Base-by-base conservation (phyloP, 2,113 vertebrate species). In the Saccopteryx bilineata region DNA sequence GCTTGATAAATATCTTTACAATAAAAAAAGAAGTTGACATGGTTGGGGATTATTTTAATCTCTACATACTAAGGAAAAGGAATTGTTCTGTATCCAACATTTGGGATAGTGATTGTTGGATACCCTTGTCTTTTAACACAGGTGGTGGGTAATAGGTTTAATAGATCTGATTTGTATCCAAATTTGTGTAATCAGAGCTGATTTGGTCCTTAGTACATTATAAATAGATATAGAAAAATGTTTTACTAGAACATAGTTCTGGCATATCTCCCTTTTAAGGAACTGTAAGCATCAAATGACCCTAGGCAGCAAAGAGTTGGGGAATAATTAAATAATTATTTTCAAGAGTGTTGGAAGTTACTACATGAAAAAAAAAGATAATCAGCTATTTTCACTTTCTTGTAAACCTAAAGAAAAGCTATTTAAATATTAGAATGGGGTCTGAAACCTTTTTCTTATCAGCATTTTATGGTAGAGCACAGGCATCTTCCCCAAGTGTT, bases 361-460 rank as follows among this genome's bases (percentile, higher is more conserved):
- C 19, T 80, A 12, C 14, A 28, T 65, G 8, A 87, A 65, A 85
- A 86, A 86, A 92, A n/a, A 1, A 54, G 2, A 39, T 89, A 69
- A 23, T n/a, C 68, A 87, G 15, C 14, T 65, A 31, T 18, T 81
- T 56, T 90, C 71, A 86, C 76, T 28, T 96, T 89, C 63, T 96
- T 85, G 17, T 61, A 81, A 90, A 39, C 15, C 28, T 54, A 17
- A 63, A 87, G 39, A 52, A 19, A 93, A 89, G n/a, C 50, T 46
- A 75, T 52, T 58, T 81, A 28, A 39, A 65, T 72, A 69, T 90
- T 80, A 84, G 66, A 90, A 52, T 65, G 58, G 7, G 19, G 69
- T 80, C 58, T 84, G 15, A 92, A 69, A 56, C 88, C n/a, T 78
- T 28, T 76, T 56, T 78, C 65, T 93, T 66, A 9, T 68, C 23